Base-by-base conservation (phyloP, 2,797 vertebrate species). In the Mus minutoides region DNA sequence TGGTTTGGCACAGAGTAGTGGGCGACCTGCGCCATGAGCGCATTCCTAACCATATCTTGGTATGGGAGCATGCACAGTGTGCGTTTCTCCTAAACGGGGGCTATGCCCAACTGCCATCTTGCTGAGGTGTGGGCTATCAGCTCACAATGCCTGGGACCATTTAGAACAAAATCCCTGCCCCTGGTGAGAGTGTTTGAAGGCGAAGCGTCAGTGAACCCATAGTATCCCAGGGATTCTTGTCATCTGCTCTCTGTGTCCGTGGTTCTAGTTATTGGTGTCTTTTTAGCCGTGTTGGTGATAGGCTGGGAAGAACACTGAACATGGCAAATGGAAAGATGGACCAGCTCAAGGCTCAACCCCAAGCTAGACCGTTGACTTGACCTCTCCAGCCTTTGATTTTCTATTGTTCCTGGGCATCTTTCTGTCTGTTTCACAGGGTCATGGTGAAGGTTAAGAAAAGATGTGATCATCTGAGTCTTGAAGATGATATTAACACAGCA, bases 141-240 rank as follows among this genome's bases (percentile, higher is more conserved):
- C 94, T 97, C 76, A 16, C 79, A 97, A 92, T 92, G 96, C 97
- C 97, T 98, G 97, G 96, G 97, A 94, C 96, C 0, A 96, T 98
- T 98, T 98, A 95, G 31, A 40, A 78, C 95, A 97, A 97, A 97
- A 95, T 97, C 46, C 34, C 75, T 54, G 31, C 77, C 93, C 95
- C 56, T 88, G 0, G 6, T 62, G 37, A 69, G 34, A 58, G 46
- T 78, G 82, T 88, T 89, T 67, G 97, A 94, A 93, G 94, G 97
- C 73, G 96, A n/a, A 97, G 13, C 76, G 24, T 96, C 92, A 82
- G 78, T 58, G 37, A 97, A 67, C 73, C 91, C 29, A 8, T 91
- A 97, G 95, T 77, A 90, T 78, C 34, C 69, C 46, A 24, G 88
- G 11, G 88, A 31, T 34, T 82, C 56, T 58, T 56, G 62, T 54